Evolutionary conservation across 2,888 invertebrate species (phyloP).

Genomic region (Clanis bilineata): DNA sequence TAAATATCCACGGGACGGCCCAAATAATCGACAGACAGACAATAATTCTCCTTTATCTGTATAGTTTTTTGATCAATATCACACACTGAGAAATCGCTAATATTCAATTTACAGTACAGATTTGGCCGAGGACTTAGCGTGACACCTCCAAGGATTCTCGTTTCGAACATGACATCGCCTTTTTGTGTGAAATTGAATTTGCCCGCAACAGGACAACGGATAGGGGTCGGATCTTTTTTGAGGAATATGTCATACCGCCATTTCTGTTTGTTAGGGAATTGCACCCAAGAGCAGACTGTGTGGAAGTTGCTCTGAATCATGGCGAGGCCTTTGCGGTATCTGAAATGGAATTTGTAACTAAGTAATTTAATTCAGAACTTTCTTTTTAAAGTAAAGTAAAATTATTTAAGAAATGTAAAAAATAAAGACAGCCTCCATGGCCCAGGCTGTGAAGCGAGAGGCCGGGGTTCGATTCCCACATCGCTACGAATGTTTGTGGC

Average conservation of each 20-base stretch:
- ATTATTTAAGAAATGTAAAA: too few relatives aligned
- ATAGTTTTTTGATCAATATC: slow-evolving; percentile 97
- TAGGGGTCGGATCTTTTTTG: slow-evolving; percentile 94
- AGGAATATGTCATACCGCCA: slow-evolving; percentile 95
- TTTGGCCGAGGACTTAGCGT: slow-evolving; percentile 96
- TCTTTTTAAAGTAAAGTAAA: too few relatives aligned
- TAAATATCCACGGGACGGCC: slow-evolving; percentile 98
- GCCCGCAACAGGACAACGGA: slow-evolving; percentile 97
- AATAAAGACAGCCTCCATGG: too few relatives aligned
- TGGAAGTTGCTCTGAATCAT: slow-evolving; percentile 95
- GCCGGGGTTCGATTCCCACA: too few relatives aligned
- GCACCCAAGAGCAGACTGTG: slow-evolving; percentile 97
- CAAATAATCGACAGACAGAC: slow-evolving; percentile 96
- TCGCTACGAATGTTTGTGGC: too few relatives aligned
- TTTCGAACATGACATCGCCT: slow-evolving; percentile 95
- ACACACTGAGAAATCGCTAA: slow-evolving; percentile 97
- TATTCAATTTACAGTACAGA: slow-evolving; percentile 95
- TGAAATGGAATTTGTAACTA: too few relatives aligned
- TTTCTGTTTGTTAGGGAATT: slow-evolving; percentile 90
- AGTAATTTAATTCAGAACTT: too few relatives aligned
- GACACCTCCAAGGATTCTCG: slow-evolving; percentile 97
- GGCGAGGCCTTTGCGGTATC: slow-evolving; percentile 93
- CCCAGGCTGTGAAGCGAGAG: too few relatives aligned
- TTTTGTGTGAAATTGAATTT: slow-evolving; percentile 96
- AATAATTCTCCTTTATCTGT: slow-evolving; percentile 96